A percentile compares a stretch with the other conserved stretches of the same genome.
Conservation (phyloP, 2,888 invertebrate genomes). For the Hypolimnas misippus region DNA sequence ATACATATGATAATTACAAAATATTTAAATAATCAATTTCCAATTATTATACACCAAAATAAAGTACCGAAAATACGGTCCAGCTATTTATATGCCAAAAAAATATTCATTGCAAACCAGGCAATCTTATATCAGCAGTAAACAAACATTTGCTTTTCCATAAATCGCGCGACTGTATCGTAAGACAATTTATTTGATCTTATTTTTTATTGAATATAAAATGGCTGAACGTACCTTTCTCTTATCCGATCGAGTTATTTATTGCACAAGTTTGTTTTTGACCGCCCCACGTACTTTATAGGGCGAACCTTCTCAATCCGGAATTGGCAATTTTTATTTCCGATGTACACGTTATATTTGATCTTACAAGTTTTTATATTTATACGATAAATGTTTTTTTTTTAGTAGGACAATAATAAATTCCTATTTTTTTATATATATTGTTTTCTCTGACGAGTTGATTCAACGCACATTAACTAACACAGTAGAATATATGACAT, state of each 20-base stretch:
- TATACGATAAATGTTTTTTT: not conserved
- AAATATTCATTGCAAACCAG: not conserved
- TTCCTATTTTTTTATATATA: too few relatives aligned
- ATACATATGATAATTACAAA: too few relatives aligned
- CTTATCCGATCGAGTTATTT: conserved; percentile 82
- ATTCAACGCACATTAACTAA: too few relatives aligned
- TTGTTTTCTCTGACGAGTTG: too few relatives aligned
- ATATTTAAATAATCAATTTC: too few relatives aligned
- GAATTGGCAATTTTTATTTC: conserved; percentile 82
- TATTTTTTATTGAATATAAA: conserved; percentile 82
- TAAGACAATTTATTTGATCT: conserved; percentile 76
- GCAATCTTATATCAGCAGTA: not conserved
- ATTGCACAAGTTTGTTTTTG: conserved; percentile 82
- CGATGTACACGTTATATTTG: conserved; percentile 51
- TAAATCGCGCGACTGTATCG: conserved; percentile 69
- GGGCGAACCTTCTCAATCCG: conserved; percentile 79
- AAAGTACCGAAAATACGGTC: too few relatives aligned
- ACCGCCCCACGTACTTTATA: conserved; percentile 83
- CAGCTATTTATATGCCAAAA: too few relatives aligned
- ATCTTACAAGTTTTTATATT: conserved; percentile 15
- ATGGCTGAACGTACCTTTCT: conserved; percentile 77
- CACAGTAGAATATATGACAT: too few relatives aligned
- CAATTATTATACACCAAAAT: too few relatives aligned
- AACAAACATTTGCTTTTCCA: conserved; percentile 24
- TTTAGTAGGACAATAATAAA: too few relatives aligned